Conservation (phyloP, 2,113 vertebrate genomes). For the Notarius lentiginosus region DNA sequence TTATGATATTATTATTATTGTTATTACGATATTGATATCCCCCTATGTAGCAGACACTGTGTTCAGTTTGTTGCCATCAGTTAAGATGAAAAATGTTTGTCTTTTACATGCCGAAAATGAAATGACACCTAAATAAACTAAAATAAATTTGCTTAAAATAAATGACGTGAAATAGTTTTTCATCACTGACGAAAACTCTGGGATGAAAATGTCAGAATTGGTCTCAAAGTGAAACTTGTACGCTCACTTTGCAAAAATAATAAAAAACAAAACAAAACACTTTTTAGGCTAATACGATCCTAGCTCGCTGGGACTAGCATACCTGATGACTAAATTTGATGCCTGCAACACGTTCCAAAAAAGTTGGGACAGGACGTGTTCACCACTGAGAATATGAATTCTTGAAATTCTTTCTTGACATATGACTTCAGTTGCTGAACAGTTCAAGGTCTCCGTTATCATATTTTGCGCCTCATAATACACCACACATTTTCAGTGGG, state of each 20-base stretch:
- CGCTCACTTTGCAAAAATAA: no score
- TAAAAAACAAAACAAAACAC: no score
- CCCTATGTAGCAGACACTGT: neutral
- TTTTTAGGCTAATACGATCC: neutral
- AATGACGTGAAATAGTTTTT: neutral
- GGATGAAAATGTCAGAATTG: neutral
- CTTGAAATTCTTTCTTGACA: no score
- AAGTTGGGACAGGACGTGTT: no score
- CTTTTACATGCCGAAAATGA: neutral
- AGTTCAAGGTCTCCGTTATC: no score
- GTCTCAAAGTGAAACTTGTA: neutral
- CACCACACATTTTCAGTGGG: no score
- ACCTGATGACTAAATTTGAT: no score
- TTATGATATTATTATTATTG: no score
- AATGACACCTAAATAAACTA: neutral
- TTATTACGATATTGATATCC: neutral
- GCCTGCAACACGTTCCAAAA: no score
- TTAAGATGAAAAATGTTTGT: neutral
- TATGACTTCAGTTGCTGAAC: no score
- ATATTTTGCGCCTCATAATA: no score
- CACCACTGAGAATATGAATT: no score
- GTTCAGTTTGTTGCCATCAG: neutral
- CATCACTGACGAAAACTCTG: neutral
- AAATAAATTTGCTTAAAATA: neutral
- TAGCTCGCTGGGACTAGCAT: neutral